A percentile compares a stretch with the other conserved stretches of the same genome.
Evolutionary conservation across 2,888 invertebrate species (phyloP).

Genomic region (Pristionchus mayeri): DNA sequence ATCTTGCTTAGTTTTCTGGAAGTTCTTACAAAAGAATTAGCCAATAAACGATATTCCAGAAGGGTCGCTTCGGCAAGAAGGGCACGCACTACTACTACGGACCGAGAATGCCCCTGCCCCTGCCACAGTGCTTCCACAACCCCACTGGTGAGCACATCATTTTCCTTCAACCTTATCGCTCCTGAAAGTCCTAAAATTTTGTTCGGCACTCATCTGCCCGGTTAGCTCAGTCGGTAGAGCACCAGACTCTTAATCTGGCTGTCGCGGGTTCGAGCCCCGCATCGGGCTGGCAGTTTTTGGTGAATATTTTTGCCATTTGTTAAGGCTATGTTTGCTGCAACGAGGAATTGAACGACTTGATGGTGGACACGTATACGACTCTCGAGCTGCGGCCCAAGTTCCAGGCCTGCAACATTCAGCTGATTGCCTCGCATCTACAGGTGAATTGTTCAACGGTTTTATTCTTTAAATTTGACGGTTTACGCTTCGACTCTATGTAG

Average conservation of each 20-base stretch:
- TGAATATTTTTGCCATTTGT: no score
- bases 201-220: constrained; percentile 52
- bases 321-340: constrained; percentile 68
- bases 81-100: constrained; percentile 40
- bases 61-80: neutral
- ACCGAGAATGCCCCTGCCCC: constrained; percentile 55
- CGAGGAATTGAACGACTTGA: constrained; percentile 63
- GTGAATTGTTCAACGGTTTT: no score
- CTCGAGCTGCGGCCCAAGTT: constrained; percentile 55
- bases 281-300: constrained; percentile 40
- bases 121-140: constrained; percentile 70
- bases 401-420: constrained; percentile 63
- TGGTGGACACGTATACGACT: constrained; percentile 61
- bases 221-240: constrained; percentile 65
- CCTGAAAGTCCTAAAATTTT: no score
- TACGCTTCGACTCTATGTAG: no score
- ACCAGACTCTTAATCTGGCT: constrained; percentile 68
- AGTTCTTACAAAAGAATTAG: neutral
- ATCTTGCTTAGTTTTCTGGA: no score
- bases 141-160: constrained; percentile 52
- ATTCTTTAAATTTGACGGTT: no score
- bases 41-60: constrained; percentile 26
- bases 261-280: constrained; percentile 58
- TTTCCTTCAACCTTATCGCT: no score
- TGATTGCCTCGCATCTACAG: constrained; percentile 58